Percentiles rank a stretch among this genome's conserved stretches.
These are phyloP conservation scores for Cairina moschata DNA, from an alignment of 2,113 vertebrate genomes.

Conservation along the genomic window DNA sequence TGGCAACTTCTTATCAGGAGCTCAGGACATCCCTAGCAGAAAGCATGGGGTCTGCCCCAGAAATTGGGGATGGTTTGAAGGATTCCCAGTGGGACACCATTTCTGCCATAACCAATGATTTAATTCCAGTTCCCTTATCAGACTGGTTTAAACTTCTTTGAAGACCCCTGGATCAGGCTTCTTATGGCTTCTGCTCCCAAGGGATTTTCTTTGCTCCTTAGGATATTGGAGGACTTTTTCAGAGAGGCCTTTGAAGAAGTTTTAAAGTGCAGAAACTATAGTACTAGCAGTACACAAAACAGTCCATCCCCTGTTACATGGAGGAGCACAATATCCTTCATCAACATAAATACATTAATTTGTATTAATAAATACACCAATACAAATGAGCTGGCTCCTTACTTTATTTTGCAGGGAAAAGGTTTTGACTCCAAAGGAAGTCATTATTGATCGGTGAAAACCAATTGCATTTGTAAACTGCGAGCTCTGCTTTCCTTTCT, in stretches of 20 bases:
- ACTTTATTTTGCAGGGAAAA: background rate
- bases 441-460: background rate
- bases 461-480: background rate
- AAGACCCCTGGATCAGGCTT: background rate
- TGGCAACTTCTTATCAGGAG: background rate
- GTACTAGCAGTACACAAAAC: background rate
- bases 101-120: rapidly evolving
- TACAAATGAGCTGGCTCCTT: background rate
- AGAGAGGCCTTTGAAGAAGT: background rate
- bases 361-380: background rate
- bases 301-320: rapidly evolving
- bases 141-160: background rate
- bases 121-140: background rate
- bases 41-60: background rate
- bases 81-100: background rate
- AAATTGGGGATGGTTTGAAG: background rate
- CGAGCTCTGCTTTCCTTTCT: background rate
- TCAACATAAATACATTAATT: background rate
- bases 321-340: background rate
- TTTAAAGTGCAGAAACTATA: background rate
- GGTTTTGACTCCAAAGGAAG: background rate
- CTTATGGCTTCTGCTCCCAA: background rate
- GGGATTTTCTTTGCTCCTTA: background rate
- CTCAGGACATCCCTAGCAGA: background rate
- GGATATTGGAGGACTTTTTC: background rate